Conservation (phyloP, 2,113 vertebrate species). For the Daboia siamensis region DNA sequence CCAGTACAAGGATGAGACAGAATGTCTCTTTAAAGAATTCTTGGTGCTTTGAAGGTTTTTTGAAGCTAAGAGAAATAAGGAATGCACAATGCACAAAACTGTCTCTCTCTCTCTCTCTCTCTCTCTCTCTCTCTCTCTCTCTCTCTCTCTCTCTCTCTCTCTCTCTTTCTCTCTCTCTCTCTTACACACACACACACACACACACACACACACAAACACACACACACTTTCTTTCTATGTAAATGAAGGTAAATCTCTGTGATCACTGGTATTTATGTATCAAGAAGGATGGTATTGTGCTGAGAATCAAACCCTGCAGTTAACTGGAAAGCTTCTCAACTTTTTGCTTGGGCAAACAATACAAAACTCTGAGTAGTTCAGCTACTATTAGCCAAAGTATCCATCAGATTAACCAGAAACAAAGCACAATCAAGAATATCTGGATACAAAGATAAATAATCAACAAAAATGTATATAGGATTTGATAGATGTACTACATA, state of each 20-base stretch:
- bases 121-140: slow-evolving; percentile 16
- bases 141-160: background rate
- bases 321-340: background rate
- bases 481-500: background rate
- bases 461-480: background rate
- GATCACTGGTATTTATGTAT: slow-evolving; percentile 21
- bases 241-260: slow-evolving; percentile 43
- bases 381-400: background rate
- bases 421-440: background rate
- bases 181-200: too few species aligned
- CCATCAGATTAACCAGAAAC: background rate
- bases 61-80: slow-evolving; percentile 38
- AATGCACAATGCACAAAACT: slow-evolving; percentile 38
- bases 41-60: slow-evolving; percentile 33
- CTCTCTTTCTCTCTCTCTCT: too few species aligned
- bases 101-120: background rate
- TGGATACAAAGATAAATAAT: background rate
- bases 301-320: slow-evolving; percentile 12
- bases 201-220: too few species aligned
- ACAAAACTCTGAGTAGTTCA: background rate
- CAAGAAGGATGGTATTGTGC: slow-evolving; percentile 20
- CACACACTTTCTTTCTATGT: background rate
- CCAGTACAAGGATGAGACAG: slow-evolving; percentile 25
- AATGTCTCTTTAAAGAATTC: slow-evolving; percentile 43
- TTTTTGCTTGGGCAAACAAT: background rate